Percentiles rank a stretch among this genome's conserved stretches.
phyloP scores from a whole-genome alignment of 2,888 invertebrate genomes.

The Catocala fraxini region DNA sequence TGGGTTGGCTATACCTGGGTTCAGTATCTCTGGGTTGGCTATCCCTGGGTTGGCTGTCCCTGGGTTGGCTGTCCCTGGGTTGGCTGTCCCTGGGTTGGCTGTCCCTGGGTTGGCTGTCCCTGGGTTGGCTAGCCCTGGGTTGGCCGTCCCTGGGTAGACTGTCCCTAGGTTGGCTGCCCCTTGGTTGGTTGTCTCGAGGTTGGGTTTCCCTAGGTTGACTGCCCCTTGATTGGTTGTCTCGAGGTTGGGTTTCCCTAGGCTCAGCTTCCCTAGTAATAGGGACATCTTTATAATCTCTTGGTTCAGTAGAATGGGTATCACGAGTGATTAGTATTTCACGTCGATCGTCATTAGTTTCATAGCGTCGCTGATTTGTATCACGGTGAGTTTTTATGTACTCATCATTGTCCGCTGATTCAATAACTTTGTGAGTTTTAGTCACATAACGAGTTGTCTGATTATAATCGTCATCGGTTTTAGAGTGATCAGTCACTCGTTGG shows the following conservation, averaged over 20 bases:
- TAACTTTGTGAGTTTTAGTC: conserved; percentile 39
- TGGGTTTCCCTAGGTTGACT: conserved; percentile 8
- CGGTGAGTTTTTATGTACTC: conserved; percentile 41
- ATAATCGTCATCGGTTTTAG: conserved; percentile 43
- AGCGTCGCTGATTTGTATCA: conserved; percentile 36
- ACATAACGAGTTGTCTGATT: conserved; percentile 25
- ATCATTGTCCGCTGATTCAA: conserved; percentile 46
- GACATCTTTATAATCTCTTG: conserved; percentile 54
- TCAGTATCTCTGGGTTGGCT: conserved; percentile 8
- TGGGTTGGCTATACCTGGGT: conserved; percentile 22
- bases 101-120: conserved; percentile 31
- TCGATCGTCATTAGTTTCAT: conserved; percentile 52
- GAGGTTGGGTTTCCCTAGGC: conserved; percentile 3
- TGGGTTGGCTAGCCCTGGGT: conserved; percentile 10
- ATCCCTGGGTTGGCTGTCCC: conserved; percentile 27
- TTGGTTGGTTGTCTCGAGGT: conserved; percentile 21
- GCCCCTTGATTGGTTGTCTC: neutral
- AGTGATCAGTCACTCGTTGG: conserved; percentile 43
- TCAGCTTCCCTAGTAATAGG: conserved; percentile 34
- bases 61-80: conserved; percentile 6
- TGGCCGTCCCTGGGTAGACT: neutral
- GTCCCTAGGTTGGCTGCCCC: conserved; percentile 20
- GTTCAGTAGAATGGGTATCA: conserved; percentile 43
- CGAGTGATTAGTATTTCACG: conserved; percentile 25
- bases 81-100: conserved; percentile 8